Evolutionary conservation across 2,888 invertebrate genomes (phyloP), one percentile per base, ranked within the genome.

Genomic region (Sericinus montela): DNA sequence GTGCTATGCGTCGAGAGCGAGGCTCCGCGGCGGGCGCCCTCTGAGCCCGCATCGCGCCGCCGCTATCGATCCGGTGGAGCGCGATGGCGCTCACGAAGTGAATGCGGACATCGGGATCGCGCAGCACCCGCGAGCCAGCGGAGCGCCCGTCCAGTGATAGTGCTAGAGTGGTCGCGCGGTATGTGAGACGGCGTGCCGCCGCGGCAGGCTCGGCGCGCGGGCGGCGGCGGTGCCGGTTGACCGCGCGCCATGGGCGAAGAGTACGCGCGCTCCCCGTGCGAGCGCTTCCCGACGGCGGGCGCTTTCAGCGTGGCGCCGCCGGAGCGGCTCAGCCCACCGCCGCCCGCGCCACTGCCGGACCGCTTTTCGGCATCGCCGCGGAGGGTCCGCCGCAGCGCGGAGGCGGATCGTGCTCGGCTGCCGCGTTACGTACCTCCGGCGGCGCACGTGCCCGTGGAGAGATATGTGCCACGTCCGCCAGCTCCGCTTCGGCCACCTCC

Each of bases 401-500:
- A 93, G 48, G 91, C 91, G 56, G 92, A 92, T 56, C 93, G 93
- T 69, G 91, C 92, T 62, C 79, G 86, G 61, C 75, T 86, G 55
- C 92, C 76, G 75, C 87, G 92, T 60, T 93, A 93, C 63, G 90
- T 93, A 57, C 92, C 93, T 14, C 92, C 93, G 5, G 91, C 92
- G 53, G 93, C 92, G 11, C 93, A 93, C 75, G 92, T 92, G 65
- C 93, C 93, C 11, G 92, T 93, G 58, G 93, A 93, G 80, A 91
- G 93, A 62, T 93, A 93, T 73, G 92, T 93, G 59, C 92, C 93
- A 48, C 89, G 91, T 63, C 91, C 90, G 54, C 90, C 89, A 32
- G 84, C 85, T 45, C 85, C 84, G 59, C 68, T 80, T 60, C 80
- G 85, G 37, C 79, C 82, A 41, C 82, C 82, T 25, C 90, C 89